A percentile compares a stretch with the other conserved stretches of the same genome.
phyloP scores from a whole-genome alignment of 2,888 invertebrate species.

The Norana najaformis region DNA sequence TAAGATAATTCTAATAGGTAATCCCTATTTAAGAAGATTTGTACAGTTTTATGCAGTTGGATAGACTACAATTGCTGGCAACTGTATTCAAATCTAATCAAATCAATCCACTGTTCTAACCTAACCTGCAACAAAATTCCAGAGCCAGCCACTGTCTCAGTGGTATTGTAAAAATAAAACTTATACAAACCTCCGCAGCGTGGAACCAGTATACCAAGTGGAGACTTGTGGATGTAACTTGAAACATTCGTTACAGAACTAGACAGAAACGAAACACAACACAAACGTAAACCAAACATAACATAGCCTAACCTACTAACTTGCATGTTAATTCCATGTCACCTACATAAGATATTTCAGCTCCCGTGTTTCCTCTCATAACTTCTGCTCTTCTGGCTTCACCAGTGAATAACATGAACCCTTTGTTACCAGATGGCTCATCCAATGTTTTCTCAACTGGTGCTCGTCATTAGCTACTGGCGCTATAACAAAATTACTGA shows the following conservation, averaged over 20 bases:
- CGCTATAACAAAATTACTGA: no score
- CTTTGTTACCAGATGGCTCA: not conserved
- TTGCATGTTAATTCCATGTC: not conserved
- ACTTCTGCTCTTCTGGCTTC: not conserved
- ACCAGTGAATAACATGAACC: not conserved
- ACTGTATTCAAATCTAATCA: not conserved
- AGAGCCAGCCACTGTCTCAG: not conserved
- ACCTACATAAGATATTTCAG: not conserved
- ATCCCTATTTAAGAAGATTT: not conserved
- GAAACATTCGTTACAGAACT: slow-evolving; percentile 71
- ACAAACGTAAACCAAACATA: not conserved
- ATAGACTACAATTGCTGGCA: no score
- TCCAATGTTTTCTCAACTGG: no score
- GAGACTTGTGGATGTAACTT: slow-evolving; percentile 82
- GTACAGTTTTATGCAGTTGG: no score
- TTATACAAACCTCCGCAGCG: slow-evolving; percentile 73
- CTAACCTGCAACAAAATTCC: slow-evolving; percentile 27
- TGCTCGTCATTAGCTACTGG: no score
- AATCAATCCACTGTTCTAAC: not conserved
- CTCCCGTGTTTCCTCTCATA: not conserved
- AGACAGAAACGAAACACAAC: slow-evolving; percentile 24
- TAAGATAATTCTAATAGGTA: not conserved
- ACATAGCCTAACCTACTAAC: not conserved
- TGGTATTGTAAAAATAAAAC: not conserved
- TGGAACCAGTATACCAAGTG: slow-evolving; percentile 82